These are phyloP conservation scores for Nomada ferruginata DNA, from an alignment of 2,888 invertebrate species.

Conservation along the genomic window DNA sequence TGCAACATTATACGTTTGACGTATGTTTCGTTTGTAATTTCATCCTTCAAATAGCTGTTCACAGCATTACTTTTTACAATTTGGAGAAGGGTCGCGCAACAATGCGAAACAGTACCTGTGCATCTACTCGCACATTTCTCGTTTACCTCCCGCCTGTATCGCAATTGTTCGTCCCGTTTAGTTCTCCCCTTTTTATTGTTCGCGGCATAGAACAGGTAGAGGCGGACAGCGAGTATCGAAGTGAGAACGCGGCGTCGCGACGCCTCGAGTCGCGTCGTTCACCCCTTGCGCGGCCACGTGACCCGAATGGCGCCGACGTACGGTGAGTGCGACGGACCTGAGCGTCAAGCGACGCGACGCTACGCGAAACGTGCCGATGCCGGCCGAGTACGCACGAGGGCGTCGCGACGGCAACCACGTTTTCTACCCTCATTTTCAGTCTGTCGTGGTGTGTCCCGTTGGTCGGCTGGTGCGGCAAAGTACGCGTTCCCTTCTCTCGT, in stretches of 20 bases:
- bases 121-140: background rate
- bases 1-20: no score
- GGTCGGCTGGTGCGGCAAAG: conserved; percentile 63
- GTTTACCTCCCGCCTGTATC: background rate
- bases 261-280: conserved; percentile 61
- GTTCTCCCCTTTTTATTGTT: background rate
- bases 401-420: conserved; percentile 71
- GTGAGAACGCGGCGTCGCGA: background rate
- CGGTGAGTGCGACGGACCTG: conserved; percentile 65
- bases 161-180: conserved; percentile 9
- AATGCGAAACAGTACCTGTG: background rate
- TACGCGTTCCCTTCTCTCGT: conserved; percentile 59
- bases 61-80: no score
- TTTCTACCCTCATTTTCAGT: conserved; percentile 74
- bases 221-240: background rate
- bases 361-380: conserved; percentile 58
- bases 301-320: conserved; percentile 57
- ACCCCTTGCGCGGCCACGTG: conserved; percentile 54
- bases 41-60: no score
- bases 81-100: background rate
- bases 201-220: no score
- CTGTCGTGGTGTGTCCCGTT: conserved; percentile 73
- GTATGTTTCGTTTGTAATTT: no score
- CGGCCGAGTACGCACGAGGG: conserved; percentile 69
- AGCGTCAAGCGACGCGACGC: conserved; percentile 39